phyloP scores from a whole-genome alignment of 2,888 invertebrate genomes.

The Trichopria drosophilae region DNA sequence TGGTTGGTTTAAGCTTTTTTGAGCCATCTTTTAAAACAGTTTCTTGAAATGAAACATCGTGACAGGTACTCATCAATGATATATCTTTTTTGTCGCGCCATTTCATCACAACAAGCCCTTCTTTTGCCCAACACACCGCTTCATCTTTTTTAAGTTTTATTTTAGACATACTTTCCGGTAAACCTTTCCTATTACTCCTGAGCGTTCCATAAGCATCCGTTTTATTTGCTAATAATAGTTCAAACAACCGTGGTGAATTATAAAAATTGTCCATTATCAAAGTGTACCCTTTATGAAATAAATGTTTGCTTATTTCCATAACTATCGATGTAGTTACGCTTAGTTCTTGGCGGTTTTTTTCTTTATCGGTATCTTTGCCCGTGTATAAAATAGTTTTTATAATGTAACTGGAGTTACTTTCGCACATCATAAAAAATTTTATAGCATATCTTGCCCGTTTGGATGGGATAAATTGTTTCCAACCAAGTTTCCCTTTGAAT shows the following conservation, averaged over 20 bases:
- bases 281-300: conserved; percentile 7
- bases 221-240: neutral
- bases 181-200: conserved; percentile 1
- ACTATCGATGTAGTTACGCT: conserved; percentile 7
- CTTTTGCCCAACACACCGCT: conserved; percentile 4
- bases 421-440: conserved; percentile 12
- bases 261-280: conserved; percentile 15
- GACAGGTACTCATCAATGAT: conserved; percentile 7
- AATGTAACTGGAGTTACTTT: conserved; percentile 8
- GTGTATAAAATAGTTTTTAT: conserved; percentile 14
- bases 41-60: conserved; percentile 15
- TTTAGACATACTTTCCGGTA: conserved; percentile 3
- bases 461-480: conserved; percentile 9
- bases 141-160: conserved; percentile 14
- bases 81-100: conserved; percentile 15
- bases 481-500: conserved; percentile 1
- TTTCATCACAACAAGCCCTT: conserved; percentile 10
- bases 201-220: conserved; percentile 17
- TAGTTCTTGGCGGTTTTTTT: neutral
- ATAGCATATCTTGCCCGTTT: conserved; percentile 3
- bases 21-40: neutral
- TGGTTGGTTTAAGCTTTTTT: conserved; percentile 14
- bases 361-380: conserved; percentile 10
- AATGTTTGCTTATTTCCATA: conserved; percentile 1
- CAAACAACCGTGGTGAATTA: conserved; percentile 10